phyloP scores from a whole-genome alignment of 2,797 vertebrate species.

The Cercopithecus petaurista region DNA sequence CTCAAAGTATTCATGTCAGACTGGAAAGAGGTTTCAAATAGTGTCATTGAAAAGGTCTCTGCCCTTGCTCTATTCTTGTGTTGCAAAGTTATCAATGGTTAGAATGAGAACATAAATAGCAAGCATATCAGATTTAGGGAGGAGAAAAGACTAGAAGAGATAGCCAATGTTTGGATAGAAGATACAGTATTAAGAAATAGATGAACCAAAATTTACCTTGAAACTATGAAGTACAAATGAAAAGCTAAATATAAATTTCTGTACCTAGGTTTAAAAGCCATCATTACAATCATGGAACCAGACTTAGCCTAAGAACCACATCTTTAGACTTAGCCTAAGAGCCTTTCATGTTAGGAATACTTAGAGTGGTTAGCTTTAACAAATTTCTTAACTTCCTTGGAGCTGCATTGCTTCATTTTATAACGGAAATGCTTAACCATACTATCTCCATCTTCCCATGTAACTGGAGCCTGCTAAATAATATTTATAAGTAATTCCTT shows the following conservation, averaged over 20 bases:
- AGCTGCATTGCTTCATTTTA: neutral
- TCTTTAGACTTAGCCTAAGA: neutral
- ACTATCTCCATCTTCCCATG: neutral
- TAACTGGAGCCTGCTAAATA: slow-evolving; percentile 6
- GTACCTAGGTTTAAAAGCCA: neutral
- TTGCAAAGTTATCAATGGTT: neutral
- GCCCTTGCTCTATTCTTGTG: neutral
- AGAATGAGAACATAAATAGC: neutral
- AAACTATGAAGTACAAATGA: neutral
- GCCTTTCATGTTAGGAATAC: neutral
- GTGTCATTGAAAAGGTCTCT: slow-evolving; percentile 25
- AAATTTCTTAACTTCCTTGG: neutral
- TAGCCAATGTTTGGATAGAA: neutral
- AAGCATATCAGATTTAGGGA: neutral
- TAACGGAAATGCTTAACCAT: neutral
- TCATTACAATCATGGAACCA: neutral
- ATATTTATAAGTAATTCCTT: slow-evolving; percentile 4
- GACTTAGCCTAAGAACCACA: neutral
- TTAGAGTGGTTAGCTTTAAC: neutral
- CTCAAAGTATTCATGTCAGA: slow-evolving; percentile 18
- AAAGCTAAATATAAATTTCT: slow-evolving; percentile 47
- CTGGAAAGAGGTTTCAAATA: neutral
- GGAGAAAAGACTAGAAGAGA: neutral
- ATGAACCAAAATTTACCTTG: neutral
- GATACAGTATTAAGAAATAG: neutral